Evolutionary conservation across 1,140 invertebrate species (phyloP).

Genomic region (Telenomus remus): DNA sequence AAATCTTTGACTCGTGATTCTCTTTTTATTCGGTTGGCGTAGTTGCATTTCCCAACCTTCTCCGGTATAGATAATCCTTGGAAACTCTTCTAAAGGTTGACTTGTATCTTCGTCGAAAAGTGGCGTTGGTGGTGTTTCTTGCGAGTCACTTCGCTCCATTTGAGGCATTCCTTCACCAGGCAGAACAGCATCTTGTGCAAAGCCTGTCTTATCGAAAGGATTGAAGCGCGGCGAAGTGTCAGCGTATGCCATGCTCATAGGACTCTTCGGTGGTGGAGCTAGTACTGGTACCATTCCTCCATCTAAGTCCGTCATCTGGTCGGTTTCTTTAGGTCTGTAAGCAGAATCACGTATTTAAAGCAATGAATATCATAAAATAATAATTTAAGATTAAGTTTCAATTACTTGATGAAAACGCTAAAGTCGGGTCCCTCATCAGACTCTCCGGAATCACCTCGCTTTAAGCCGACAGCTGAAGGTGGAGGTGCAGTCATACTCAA

Average conservation of each 20-base stretch:
- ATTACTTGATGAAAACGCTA: slow-evolving; percentile 85
- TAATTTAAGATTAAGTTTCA: no score
- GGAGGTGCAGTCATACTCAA: slow-evolving; percentile 86
- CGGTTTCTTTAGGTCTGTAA: slow-evolving; percentile 79
- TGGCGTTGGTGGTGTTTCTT: slow-evolving; percentile 89
- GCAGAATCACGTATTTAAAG: slow-evolving; percentile 1
- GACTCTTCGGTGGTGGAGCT: slow-evolving; percentile 83
- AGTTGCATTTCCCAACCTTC: slow-evolving; percentile 98
- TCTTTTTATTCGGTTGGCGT: slow-evolving; percentile 95
- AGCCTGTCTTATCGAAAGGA: slow-evolving; percentile 86
- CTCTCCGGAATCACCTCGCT: slow-evolving; percentile 82
- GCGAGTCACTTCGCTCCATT: slow-evolving; percentile 70
- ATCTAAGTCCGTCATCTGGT: slow-evolving; percentile 58
- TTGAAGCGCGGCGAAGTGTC: slow-evolving; percentile 77
- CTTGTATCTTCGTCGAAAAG: slow-evolving; percentile 96
- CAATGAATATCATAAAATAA: no score
- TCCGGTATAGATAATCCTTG: slow-evolving; percentile 84
- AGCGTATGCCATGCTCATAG: slow-evolving; percentile 74
- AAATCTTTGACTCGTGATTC: slow-evolving; percentile 96
- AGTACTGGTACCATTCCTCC: slow-evolving; percentile 80
- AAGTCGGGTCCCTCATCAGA: slow-evolving; percentile 86
- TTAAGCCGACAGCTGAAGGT: slow-evolving; percentile 77
- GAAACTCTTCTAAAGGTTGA: slow-evolving; percentile 94
- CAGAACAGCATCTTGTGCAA: slow-evolving; percentile 70
- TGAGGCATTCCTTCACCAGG: slow-evolving; percentile 56